Evolutionary conservation across 2,888 invertebrate genomes (phyloP), one percentile per base, ranked within the genome.

Genomic region (Lasioglossum villosulum): DNA sequence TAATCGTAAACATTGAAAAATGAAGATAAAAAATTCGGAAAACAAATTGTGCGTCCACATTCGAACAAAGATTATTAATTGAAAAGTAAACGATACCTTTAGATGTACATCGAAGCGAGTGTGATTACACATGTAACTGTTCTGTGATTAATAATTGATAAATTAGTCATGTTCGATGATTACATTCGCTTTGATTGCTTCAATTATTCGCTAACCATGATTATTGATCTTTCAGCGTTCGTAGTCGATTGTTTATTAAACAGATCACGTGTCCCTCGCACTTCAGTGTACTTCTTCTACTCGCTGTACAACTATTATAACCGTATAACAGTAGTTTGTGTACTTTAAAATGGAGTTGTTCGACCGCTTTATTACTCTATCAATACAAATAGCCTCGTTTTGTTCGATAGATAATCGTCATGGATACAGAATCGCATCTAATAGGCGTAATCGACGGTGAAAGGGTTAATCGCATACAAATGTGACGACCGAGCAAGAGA

Each of bases 401-500:
- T 30, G 23, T 72, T 72, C 48, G 30, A 72, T 16, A 72, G 30
- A 23, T 37, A 19, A 72, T 34, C 23, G 16, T 14, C 30, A 12
- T 30, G 19, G n/a, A 19, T 23, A 72, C 72, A 72, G 72, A 4
- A 16, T 45, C 45, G n/a, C 68, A 23, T 39, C 4, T n/a, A 12
- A 12, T 39, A 68, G n/a, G 12, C 68, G 10, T 45, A 23, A 4
- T 16, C 19, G 48, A 19, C 72, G 19, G 72, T 48, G 72, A 72
- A 72, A 72, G 72, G 72, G 72, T 72, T 72, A 34, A 72, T 52
- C 23, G 52, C 19, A 4, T 16, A 82, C 23, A 79, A 52, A 78
- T 81, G 86, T 72, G 84, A 86, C 80, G 80, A 56, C 66, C 30
- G 42, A 78, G 78, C 78, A 37, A 66, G 72, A 48, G 66, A n/a